Evolutionary conservation across 2,113 vertebrate species (phyloP).

Genomic region (Nibea coibor): DNA sequence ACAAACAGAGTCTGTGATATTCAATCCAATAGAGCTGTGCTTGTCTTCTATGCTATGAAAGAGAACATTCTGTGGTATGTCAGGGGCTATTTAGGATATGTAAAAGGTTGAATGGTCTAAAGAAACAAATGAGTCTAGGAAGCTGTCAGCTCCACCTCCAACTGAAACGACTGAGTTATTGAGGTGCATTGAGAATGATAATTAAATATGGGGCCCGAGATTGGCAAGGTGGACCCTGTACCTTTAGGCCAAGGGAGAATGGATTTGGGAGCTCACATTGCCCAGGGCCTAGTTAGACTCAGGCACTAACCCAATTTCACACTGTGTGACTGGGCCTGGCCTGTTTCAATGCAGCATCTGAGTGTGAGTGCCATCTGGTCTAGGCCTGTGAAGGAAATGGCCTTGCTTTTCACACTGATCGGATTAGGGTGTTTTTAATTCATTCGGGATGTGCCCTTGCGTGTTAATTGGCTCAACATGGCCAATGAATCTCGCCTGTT

Average conservation of each 20-base stretch:
- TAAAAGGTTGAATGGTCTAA: constrained; percentile 46
- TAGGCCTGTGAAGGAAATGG: constrained; percentile 82
- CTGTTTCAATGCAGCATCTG: constrained; percentile 78
- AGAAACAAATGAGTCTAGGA: constrained; percentile 55
- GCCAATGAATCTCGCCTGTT: constrained; percentile 78
- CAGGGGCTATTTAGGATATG: constrained; percentile 46
- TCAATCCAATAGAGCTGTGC: constrained; percentile 49
- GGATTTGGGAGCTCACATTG: constrained; percentile 75
- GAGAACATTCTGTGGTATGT: constrained; percentile 52
- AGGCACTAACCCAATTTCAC: constrained; percentile 88
- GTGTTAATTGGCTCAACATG: constrained; percentile 88
- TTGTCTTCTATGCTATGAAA: constrained; percentile 44
- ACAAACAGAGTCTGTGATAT: constrained; percentile 58
- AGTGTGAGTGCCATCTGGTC: constrained; percentile 84
- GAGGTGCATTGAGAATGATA: constrained; percentile 72
- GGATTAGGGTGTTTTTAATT: constrained; percentile 87
- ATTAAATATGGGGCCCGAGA: constrained; percentile 78
- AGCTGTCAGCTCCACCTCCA: constrained; percentile 63
- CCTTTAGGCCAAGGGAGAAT: constrained; percentile 76
- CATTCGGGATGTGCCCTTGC: constrained; percentile 85
- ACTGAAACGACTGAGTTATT: constrained; percentile 68
- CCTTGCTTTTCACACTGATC: constrained; percentile 86
- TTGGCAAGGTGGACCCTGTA: constrained; percentile 74
- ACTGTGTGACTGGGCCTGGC: constrained; percentile 79
- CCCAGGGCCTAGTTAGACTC: constrained; percentile 78